phyloP scores from a whole-genome alignment of 2,888 invertebrate species.

The Antitype chi region DNA sequence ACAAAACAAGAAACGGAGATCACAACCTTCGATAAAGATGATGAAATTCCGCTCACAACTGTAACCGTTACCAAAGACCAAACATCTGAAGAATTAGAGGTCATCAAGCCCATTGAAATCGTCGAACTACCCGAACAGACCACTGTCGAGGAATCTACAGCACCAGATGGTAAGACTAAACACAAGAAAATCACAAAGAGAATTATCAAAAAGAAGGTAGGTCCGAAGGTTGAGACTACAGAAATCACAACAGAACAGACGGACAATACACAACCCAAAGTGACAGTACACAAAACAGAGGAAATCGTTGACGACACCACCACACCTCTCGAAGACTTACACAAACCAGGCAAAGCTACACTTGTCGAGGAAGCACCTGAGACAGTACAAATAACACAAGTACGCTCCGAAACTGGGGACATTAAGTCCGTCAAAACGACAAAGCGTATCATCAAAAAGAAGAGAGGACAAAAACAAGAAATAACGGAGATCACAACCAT shows the following conservation, averaged over 20 bases:
- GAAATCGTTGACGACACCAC: too few species aligned
- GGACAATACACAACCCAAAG: too few species aligned
- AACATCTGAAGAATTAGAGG: not conserved
- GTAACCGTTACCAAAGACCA: not conserved
- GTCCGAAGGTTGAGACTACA: not conserved
- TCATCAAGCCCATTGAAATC: not conserved
- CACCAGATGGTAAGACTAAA: not conserved
- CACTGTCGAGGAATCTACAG: not conserved
- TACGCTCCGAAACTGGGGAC: constrained; percentile 53
- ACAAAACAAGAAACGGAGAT: not conserved
- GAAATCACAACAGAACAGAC: not conserved
- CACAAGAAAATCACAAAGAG: not conserved
- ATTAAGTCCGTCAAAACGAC: constrained; percentile 37
- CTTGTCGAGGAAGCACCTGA: constrained; percentile 63
- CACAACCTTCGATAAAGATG: not conserved
- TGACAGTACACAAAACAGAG: too few species aligned
- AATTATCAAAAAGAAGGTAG: not conserved
- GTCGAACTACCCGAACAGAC: not conserved
- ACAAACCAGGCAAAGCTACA: not conserved
- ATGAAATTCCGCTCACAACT: not conserved
- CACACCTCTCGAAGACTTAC: too few species aligned
- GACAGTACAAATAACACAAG: constrained; percentile 59
- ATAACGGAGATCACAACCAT: constrained; percentile 50
- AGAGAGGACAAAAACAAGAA: constrained; percentile 42
- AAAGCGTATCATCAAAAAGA: constrained; percentile 48